Evolutionary conservation across 2,797 vertebrate species (phyloP), one percentile per base, ranked within the genome.

Genomic region (Danio tinwini): DNA sequence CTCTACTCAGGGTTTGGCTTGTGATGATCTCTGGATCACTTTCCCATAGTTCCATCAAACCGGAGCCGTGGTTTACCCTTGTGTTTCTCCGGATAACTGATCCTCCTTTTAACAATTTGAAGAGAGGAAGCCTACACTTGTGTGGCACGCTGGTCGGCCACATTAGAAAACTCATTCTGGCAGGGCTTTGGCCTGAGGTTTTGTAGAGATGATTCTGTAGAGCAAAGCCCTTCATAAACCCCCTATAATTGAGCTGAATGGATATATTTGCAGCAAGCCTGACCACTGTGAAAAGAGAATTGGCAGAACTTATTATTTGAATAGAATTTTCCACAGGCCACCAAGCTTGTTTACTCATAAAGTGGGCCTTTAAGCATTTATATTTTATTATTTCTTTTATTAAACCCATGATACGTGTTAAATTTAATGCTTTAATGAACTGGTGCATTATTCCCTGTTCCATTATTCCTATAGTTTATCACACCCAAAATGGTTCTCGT

Each of bases 181-280:
- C 70, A 82, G 85, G 78, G 71, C 39, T 81, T 68, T 81, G 75
- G 80, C 75, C 72, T 80, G 78, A 83, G 84, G 78, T 86, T 65
- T 4, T 68, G 78, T 83, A 87, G 85, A 79, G 85, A 88, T 89
- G 86, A 88, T 85, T 90, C 81, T 83, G 76, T 78, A 56, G 77
- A 88, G 77, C 72, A 84, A 81, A 81, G 72, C 84, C 83, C 87
- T 81, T 82, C 45, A 45, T 89, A 90, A 89, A 89, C 81, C 87
- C 81, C 53, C 78, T 85, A 80, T 91, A 91, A 92, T 90, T 89
- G 88, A 84, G 83, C 79, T 77, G 76, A 78, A 82, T 90, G 85
- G 88, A 85, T 87, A 83, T 82, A 88, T 84, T 85, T 81, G 75
- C 86, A 81, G 52, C 82, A 77, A 81, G 68, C 72, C 85, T 86